These are phyloP conservation scores for Montipora capricornis DNA, from an alignment of 64 coral and sea anemone genomes.

Conservation along the genomic window DNA sequence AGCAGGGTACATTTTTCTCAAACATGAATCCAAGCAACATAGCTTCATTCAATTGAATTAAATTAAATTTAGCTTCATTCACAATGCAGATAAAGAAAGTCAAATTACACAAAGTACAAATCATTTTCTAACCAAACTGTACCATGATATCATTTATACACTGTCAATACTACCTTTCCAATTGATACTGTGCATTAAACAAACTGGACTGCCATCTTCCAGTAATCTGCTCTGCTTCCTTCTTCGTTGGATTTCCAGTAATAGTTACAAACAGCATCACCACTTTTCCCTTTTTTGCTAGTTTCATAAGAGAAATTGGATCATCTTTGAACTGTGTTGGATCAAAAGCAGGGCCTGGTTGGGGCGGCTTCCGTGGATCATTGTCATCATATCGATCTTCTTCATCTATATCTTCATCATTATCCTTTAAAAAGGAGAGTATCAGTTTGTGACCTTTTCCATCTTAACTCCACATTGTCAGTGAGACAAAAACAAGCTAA, in stretches of 20 bases:
- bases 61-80: background rate
- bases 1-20: too few species aligned
- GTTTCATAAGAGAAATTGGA: conserved; percentile 85
- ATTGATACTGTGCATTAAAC: conserved; percentile 95
- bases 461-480: background rate
- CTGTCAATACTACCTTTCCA: conserved; percentile 74
- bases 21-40: too few species aligned
- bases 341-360: conserved; percentile 74
- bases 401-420: conserved; percentile 94
- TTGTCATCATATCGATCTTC: conserved; percentile 93
- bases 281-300: conserved; percentile 94
- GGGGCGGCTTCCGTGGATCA: conserved; percentile 76
- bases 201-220: conserved; percentile 90
- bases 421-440: conserved; percentile 68
- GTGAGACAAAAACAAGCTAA: too few species aligned
- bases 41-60: too few species aligned
- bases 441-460: background rate
- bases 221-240: conserved; percentile 83
- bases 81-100: background rate
- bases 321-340: conserved; percentile 83
- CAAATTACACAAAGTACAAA: too few species aligned
- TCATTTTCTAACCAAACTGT: too few species aligned
- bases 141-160: too few species aligned
- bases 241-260: conserved; percentile 69
- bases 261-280: conserved; percentile 95